These are phyloP conservation scores for Serrognathus titanus DNA, from an alignment of 2,888 invertebrate species.

Conservation along the genomic window DNA sequence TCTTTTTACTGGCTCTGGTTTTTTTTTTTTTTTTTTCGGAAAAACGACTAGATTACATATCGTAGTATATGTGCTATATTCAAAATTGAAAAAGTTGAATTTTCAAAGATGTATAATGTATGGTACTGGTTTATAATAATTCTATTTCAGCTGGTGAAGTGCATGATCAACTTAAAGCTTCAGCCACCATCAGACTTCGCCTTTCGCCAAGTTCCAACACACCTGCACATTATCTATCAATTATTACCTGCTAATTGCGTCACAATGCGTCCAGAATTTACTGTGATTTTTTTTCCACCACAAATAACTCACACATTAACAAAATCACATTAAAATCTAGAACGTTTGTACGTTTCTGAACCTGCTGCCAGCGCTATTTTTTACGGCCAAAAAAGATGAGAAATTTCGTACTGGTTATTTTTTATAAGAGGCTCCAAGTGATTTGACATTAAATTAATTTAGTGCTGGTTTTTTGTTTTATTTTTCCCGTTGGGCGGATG, in stretches of 20 bases:
- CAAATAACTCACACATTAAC: no score
- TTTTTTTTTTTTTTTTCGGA: no score
- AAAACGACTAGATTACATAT: no score
- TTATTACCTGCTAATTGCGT: background rate
- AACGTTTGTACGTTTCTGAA: background rate
- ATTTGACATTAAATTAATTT: conserved; percentile 41
- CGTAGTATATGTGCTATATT: no score
- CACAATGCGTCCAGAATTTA: background rate
- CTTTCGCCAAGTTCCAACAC: conserved; percentile 31
- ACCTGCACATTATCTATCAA: conserved; percentile 28
- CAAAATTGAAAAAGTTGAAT: background rate
- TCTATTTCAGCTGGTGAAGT: conserved; percentile 35
- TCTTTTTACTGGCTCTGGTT: background rate
- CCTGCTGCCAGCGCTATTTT: background rate
- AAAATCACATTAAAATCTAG: no score
- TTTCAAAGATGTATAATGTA: background rate
- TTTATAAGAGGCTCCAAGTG: conserved; percentile 3
- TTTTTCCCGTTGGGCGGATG: conserved; percentile 49
- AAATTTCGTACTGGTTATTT: background rate
- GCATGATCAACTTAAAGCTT: conserved; percentile 36
- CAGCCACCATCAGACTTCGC: conserved; percentile 32
- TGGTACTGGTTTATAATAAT: conserved; percentile 19
- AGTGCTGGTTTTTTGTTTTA: conserved; percentile 50
- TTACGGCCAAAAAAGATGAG: no score
- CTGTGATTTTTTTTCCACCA: conserved; percentile 1